Percentiles rank a stretch among this genome's conserved stretches.
Evolutionary conservation across 2,113 vertebrate genomes (phyloP).

Genomic region (Haemorhous mexicanus): DNA sequence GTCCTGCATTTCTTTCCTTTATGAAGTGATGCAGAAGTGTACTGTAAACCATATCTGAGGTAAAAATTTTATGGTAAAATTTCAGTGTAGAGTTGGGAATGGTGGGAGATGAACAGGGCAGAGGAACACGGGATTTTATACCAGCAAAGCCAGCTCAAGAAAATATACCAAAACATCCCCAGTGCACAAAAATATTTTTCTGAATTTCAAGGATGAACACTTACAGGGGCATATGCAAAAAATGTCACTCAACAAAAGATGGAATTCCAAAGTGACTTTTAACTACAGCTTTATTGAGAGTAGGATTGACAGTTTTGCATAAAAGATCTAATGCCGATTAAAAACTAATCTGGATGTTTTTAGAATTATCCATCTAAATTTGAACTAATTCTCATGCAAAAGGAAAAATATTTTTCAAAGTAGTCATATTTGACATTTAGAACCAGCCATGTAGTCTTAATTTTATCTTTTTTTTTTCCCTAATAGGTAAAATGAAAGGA

Average conservation of each 20-base stretch:
- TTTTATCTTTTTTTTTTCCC: neutral
- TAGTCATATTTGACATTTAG: neutral
- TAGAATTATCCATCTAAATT: neutral
- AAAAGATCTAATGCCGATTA: neutral
- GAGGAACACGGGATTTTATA: neutral
- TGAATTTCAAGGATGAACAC: neutral
- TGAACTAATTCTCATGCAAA: neutral
- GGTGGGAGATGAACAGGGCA: neutral
- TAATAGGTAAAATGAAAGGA: constrained; percentile 95
- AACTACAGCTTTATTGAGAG: neutral
- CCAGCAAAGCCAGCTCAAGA: neutral
- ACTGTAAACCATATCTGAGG: neutral
- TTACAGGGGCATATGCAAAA: neutral
- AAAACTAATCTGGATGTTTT: neutral
- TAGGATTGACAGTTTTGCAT: neutral
- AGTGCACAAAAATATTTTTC: neutral
- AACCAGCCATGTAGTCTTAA: neutral
- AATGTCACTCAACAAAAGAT: neutral
- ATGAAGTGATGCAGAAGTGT: neutral
- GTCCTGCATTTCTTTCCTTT: neutral
- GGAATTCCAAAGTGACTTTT: neutral
- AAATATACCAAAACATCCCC: neutral
- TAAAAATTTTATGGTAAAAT: neutral
- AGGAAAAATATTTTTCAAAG: neutral
- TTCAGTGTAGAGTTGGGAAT: neutral